phyloP scores from a whole-genome alignment of 2,113 vertebrate species.

The Hyaena hyaena region DNA sequence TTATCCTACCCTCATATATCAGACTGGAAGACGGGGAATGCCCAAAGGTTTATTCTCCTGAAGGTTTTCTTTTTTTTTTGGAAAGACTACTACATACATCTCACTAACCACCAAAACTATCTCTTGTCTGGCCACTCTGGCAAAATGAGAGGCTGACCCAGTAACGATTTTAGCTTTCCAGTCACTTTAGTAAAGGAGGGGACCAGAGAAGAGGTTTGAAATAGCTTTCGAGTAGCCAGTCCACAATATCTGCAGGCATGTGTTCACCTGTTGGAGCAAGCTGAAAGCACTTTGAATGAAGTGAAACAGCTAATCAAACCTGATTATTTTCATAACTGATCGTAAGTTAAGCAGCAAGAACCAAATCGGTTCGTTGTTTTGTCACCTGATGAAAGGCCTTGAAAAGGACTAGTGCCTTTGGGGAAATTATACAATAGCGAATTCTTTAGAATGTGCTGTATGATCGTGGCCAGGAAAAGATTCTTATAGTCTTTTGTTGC shows the following conservation, averaged over 20 bases:
- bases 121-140: not conserved
- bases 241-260: not conserved
- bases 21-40: not conserved
- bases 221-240: not conserved
- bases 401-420: not conserved
- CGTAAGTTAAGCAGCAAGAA: not conserved
- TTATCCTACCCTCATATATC: not conserved
- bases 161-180: not conserved
- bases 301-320: not conserved
- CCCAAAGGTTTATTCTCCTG: not conserved
- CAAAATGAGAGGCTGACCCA: not conserved
- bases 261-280: slow-evolving; percentile 17
- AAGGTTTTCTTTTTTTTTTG: not conserved
- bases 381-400: not conserved
- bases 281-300: slow-evolving; percentile 27
- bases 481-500: not conserved
- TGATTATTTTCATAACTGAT: not conserved
- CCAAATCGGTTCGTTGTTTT: not conserved
- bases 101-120: not conserved
- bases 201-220: not conserved
- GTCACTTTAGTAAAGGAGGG: not conserved
- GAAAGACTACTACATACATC: not conserved
- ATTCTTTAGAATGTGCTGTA: not conserved
- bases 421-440: slow-evolving; percentile 3
- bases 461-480: not conserved